phyloP scores from a whole-genome alignment of 2,113 vertebrate species.

The Syrrhaptes paradoxus region DNA sequence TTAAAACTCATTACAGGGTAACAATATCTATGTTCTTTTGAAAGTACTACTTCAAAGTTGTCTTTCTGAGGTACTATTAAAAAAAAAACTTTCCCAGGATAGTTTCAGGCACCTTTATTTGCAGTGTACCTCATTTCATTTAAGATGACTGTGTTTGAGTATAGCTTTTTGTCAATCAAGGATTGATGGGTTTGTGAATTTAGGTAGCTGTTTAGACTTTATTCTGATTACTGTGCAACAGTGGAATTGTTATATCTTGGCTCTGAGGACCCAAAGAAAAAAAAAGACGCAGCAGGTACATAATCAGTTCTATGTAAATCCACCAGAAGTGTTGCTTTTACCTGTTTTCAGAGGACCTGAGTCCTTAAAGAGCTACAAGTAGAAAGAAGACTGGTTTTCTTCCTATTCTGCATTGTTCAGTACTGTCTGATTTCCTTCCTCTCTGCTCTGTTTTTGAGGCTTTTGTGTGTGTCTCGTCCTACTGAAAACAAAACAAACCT shows the following conservation, averaged over 20 bases:
- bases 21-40: neutral
- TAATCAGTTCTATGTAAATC: neutral
- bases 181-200: neutral
- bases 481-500: neutral
- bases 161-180: neutral
- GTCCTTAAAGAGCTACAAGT: neutral
- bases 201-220: neutral
- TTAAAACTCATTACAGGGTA: neutral
- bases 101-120: neutral
- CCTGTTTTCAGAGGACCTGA: neutral
- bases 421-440: slow-evolving; percentile 21
- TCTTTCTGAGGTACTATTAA: neutral
- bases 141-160: neutral
- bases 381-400: neutral
- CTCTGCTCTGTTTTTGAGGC: neutral
- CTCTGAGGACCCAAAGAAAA: neutral
- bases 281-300: neutral
- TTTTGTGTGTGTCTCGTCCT: neutral
- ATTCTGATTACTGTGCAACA: neutral
- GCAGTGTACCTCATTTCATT: neutral
- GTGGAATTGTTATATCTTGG: neutral
- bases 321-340: neutral
- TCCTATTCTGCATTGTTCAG: neutral
- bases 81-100: neutral
- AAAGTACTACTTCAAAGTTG: neutral